phyloP scores from a whole-genome alignment of 2,888 invertebrate species.

The Heliconius hortense region DNA sequence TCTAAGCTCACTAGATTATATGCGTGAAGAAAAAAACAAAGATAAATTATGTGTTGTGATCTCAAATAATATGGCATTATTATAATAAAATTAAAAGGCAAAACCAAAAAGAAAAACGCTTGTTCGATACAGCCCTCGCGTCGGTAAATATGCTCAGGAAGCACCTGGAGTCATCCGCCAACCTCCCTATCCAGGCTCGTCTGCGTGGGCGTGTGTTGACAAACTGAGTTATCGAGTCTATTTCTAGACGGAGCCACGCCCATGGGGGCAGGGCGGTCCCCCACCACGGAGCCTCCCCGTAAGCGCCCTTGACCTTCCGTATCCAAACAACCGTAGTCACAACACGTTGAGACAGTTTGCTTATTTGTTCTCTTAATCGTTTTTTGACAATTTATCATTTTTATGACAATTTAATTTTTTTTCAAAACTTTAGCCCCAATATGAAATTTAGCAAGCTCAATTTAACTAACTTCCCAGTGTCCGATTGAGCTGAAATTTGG shows the following conservation, averaged over 20 bases:
- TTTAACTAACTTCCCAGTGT: too few species aligned
- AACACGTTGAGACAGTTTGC: conserved; percentile 58
- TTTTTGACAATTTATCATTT: conserved; percentile 30
- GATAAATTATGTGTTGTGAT: neutral
- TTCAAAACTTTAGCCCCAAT: neutral
- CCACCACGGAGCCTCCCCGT: conserved; percentile 49
- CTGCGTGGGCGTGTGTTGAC: conserved; percentile 79
- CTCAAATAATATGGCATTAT: neutral
- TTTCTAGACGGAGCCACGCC: conserved; percentile 58
- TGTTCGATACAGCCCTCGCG: conserved; percentile 15
- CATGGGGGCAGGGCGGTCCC: conserved; percentile 44
- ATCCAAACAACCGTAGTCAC: conserved; percentile 80
- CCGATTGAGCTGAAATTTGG: too few species aligned
- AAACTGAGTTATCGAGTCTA: conserved; percentile 73
- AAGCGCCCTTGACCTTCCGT: conserved; percentile 75
- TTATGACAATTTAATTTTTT: neutral
- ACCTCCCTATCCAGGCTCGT: conserved; percentile 48
- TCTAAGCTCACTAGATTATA: neutral
- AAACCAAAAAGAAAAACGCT: neutral
- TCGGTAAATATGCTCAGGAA: conserved; percentile 26
- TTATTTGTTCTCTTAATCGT: conserved; percentile 53
- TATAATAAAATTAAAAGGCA: neutral
- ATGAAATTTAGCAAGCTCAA: too few species aligned
- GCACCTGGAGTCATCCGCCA: conserved; percentile 32
- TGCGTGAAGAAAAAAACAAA: neutral